Evolutionary conservation across 2,113 vertebrate genomes (phyloP).

Genomic region (Grammomys surdaster): DNA sequence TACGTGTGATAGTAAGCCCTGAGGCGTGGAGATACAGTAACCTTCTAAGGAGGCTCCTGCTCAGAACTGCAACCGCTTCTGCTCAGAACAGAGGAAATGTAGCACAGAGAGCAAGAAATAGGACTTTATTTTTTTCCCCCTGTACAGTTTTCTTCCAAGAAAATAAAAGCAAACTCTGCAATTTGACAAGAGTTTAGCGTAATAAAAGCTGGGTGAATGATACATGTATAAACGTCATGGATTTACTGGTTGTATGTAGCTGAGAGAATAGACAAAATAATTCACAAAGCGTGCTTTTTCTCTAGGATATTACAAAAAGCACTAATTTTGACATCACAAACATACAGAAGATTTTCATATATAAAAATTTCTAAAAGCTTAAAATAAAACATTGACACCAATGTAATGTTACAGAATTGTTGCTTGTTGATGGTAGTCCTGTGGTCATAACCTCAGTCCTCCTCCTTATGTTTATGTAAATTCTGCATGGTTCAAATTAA

Average conservation of each 20-base stretch:
- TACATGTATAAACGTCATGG: neutral
- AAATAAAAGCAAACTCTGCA: neutral
- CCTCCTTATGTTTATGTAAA: neutral
- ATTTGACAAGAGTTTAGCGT: neutral
- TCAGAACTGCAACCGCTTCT: neutral
- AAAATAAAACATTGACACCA: neutral
- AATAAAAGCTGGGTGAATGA: neutral
- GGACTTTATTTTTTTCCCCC: neutral
- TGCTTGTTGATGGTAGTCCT: neutral
- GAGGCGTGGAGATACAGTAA: neutral
- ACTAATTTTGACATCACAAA: constrained; percentile 40
- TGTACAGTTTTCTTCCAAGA: neutral
- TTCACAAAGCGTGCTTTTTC: constrained; percentile 21
- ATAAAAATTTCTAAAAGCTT: neutral
- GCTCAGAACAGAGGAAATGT: neutral
- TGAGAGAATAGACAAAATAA: constrained; percentile 51
- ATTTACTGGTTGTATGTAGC: constrained; percentile 1
- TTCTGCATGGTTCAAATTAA: constrained; percentile 8
- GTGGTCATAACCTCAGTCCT: too few species aligned
- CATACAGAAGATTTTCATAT: neutral
- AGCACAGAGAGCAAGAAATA: constrained; percentile 29
- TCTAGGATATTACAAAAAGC: constrained; percentile 15
- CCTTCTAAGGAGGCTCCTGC: neutral
- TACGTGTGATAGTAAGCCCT: neutral
- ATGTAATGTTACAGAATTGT: neutral